Evolutionary conservation across 2,797 vertebrate genomes (phyloP).

Genomic region (Balearica regulorum): DNA sequence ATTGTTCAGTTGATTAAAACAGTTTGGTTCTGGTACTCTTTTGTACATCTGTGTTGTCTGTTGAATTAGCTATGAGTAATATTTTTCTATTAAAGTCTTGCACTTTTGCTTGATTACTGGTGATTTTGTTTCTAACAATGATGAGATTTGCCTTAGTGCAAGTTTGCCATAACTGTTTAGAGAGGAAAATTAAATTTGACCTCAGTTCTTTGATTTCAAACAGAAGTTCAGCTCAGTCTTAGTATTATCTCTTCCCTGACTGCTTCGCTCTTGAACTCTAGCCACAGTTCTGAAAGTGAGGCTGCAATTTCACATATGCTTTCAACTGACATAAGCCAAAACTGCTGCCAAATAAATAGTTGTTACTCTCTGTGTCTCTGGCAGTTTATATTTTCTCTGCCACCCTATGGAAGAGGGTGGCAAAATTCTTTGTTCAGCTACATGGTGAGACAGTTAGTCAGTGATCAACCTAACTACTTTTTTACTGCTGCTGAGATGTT

Average conservation of each 20-base stretch:
- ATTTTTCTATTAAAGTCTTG: not conserved
- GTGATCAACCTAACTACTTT: not conserved
- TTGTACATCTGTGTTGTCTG: not conserved
- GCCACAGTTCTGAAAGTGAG: not conserved
- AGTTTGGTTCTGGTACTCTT: not conserved
- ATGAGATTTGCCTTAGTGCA: not conserved
- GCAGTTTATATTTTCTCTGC: not conserved
- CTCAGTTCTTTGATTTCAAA: not conserved
- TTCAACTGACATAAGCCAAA: not conserved
- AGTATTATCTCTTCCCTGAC: not conserved
- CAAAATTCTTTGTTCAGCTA: not conserved
- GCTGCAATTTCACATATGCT: not conserved
- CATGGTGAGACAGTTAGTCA: not conserved
- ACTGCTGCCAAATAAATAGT: not conserved
- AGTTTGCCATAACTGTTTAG: not conserved
- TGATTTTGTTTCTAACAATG: not conserved
- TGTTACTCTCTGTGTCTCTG: not conserved
- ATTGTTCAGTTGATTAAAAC: not conserved
- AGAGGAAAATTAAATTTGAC: not conserved
- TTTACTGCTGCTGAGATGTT: not conserved
- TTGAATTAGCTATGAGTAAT: not conserved
- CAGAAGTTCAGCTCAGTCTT: not conserved
- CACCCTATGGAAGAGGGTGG: not conserved
- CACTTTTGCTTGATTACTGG: not conserved
- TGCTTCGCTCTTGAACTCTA: not conserved